Evolutionary conservation across 2,113 vertebrate genomes (phyloP).

Genomic region (cattle (Bos taurus)): ARS-UCD2.0 NC_037357.1:6741501-6742000

Average conservation of each 20-base stretch:
- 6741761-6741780: neutral
- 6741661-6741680: neutral
- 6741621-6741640: neutral
- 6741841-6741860: neutral
- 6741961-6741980: neutral
- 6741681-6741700: neutral
- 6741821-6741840: neutral
- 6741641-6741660: neutral
- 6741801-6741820: neutral
- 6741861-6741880: neutral
- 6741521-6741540: neutral
- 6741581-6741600: neutral
- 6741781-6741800: neutral
- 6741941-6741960: neutral
- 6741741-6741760: neutral
- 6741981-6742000: neutral
- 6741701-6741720: neutral
- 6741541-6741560: neutral
- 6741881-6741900: neutral
- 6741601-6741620: neutral
- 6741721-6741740: neutral
- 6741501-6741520: neutral
- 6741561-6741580: neutral
- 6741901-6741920: neutral
- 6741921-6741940: neutral